Percentiles rank a stretch among this genome's conserved stretches.
These are phyloP conservation scores for Polydesmus complanatus DNA, from an alignment of 2,888 invertebrate species.

Conservation along the genomic window DNA sequence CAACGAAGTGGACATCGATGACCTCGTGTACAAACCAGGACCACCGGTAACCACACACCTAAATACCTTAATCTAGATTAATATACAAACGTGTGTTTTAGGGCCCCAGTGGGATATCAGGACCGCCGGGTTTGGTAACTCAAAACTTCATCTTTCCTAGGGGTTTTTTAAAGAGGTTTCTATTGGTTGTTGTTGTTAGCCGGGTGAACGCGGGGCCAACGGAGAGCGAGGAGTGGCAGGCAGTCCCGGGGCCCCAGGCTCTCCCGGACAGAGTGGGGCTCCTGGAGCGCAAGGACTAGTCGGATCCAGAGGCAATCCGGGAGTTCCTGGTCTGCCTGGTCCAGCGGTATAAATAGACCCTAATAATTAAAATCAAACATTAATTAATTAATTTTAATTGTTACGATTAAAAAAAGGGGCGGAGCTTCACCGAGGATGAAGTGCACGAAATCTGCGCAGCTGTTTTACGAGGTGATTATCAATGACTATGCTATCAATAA, in stretches of 20 bases:
- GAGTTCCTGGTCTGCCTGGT: constrained; percentile 33
- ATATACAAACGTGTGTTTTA: background rate
- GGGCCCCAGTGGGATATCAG: constrained; percentile 14
- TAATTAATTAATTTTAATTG: too few relatives aligned
- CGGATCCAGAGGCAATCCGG: constrained; percentile 35
- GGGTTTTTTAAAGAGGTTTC: too few relatives aligned
- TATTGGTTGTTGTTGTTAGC: constrained; percentile 32
- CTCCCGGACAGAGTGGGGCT: constrained; percentile 44
- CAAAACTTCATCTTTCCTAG: background rate
- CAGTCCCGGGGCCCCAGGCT: constrained; percentile 43
- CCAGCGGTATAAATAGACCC: constrained; percentile 30
- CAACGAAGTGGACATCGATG: constrained; percentile 10
- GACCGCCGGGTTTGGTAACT: constrained; percentile 37
- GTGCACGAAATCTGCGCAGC: constrained; percentile 65
- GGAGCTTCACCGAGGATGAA: constrained; percentile 53
- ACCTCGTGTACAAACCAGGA: constrained; percentile 9
- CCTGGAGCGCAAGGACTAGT: constrained; percentile 45
- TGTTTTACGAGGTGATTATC: constrained; percentile 65
- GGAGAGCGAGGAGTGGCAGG: constrained; percentile 40
- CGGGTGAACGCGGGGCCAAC: constrained; percentile 43
- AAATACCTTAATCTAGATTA: background rate
- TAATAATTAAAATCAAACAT: too few relatives aligned
- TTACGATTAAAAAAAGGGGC: constrained; percentile 37
- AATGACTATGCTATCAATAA: too few relatives aligned
- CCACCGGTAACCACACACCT: constrained; percentile 9